Base-by-base conservation (phyloP, 2,113 vertebrate genomes). In the Chlamydotis undulata region DNA sequence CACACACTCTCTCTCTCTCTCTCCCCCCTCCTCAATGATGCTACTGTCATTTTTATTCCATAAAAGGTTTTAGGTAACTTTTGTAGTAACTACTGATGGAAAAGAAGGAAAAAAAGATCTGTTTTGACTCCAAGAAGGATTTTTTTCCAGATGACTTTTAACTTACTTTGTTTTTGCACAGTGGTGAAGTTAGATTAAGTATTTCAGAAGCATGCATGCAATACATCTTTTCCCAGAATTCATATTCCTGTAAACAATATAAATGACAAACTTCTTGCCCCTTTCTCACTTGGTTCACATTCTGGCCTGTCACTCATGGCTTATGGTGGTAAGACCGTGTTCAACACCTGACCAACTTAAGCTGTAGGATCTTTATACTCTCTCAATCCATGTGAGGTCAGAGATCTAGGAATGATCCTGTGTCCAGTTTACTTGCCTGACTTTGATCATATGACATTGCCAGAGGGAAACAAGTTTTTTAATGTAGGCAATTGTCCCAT, bases 291-390 rank as follows among this genome's bases (percentile, higher is more conserved):
- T 90, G 57, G 13, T 56, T 29, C 52, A 19, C 9, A 4, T 8
- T 71, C 16, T 41, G 24, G 1, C 7, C 21, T 74, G 55, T 56
- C 14, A 19, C 16, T 67, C 35, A 41, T 5, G 39, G 21, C 16
- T 78, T 55, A 14, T 19, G 9, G 19, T 28, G 33, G 61, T 15
- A 67, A 70, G 7, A 75, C 4, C 7, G 9, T 47, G 19, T 21
- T 79, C 37, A 80, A 3, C 28, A 41, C 6, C 7, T 7, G 7
- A 56, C 14, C 39, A 83, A 64, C 12, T 45, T 39, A 65, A 69
- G 64, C 4, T n/a, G 10, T 16, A 31, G 10, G 6, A 22, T 53
- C 0, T 0, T 31, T 70, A 14, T 35, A 37, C 9, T 84, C 18
- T 4, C 5, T 25, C 29, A 67, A 8, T 2, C 19, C 43, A 13